phyloP scores from a whole-genome alignment of 2,888 invertebrate species.

The Periphyllus acericola region DNA sequence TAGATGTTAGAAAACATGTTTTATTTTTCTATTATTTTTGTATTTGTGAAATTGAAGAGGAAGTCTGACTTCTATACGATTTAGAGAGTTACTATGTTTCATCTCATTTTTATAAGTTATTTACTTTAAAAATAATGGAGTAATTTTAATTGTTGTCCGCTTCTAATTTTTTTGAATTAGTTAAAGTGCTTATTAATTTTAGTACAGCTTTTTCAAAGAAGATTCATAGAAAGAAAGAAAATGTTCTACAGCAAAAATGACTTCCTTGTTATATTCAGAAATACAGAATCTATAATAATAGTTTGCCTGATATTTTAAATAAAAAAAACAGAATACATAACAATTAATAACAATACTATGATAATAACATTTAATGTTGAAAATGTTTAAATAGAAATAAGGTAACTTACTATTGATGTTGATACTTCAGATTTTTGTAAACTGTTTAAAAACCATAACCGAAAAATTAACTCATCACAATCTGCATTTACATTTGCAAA shows the following conservation, averaged over 20 bases:
- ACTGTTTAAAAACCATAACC: conserved; percentile 56
- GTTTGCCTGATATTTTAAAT: not conserved
- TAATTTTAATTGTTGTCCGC: too few species aligned
- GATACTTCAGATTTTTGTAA: conserved; percentile 28
- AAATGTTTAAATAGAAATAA: not conserved
- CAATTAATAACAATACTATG: not conserved
- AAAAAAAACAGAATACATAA: not conserved
- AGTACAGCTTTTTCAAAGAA: too few species aligned
- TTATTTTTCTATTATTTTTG: too few species aligned
- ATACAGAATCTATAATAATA: not conserved
- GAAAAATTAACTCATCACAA: conserved; percentile 65
- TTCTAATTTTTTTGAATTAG: too few species aligned
- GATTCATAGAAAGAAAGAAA: too few species aligned
- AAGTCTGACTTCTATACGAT: too few species aligned
- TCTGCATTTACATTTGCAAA: conserved; percentile 64
- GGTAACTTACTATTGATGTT: conserved; percentile 42
- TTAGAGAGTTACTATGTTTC: too few species aligned
- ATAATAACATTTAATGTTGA: not conserved
- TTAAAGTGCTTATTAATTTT: too few species aligned
- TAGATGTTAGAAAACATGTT: too few species aligned
- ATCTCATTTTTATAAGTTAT: too few species aligned
- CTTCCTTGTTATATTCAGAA: not conserved
- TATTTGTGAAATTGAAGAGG: too few species aligned
- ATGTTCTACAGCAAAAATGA: not conserved
- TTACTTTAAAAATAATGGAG: too few species aligned